Percentiles rank a stretch among this genome's conserved stretches.
Conservation (phyloP, 2,888 invertebrate species). For the Euclidia mi region DNA sequence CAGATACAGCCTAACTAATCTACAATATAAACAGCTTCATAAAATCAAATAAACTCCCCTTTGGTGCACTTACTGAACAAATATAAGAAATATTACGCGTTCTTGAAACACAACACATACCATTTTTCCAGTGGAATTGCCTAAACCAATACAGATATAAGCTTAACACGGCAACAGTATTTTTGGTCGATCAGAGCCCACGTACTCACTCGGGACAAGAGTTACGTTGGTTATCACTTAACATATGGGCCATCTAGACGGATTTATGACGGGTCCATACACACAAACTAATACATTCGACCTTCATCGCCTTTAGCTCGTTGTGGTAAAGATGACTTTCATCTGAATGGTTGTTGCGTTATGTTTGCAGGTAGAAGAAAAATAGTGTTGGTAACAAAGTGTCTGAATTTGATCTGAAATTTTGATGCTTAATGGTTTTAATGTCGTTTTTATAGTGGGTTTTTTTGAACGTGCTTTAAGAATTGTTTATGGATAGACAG, state of each 20-base stretch:
- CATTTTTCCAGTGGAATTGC: neutral
- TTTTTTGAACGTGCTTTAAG: too few relatives aligned
- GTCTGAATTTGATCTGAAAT: slow-evolving; percentile 50
- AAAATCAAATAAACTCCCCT: too few relatives aligned
- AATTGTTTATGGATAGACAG: too few relatives aligned
- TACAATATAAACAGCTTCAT: too few relatives aligned
- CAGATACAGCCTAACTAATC: too few relatives aligned
- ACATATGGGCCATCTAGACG: slow-evolving; percentile 70
- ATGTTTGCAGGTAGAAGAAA: slow-evolving; percentile 38
- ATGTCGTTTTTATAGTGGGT: neutral
- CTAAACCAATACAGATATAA: slow-evolving; percentile 40
- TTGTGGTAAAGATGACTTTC: slow-evolving; percentile 24
- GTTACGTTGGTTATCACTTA: slow-evolving; percentile 73
- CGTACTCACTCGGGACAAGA: slow-evolving; percentile 64
- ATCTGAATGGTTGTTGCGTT: neutral
- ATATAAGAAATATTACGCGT: too few relatives aligned
- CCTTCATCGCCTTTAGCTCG: slow-evolving; percentile 21
- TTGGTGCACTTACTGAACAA: too few relatives aligned
- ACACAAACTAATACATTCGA: slow-evolving; percentile 26
- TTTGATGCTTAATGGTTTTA: slow-evolving; percentile 22
- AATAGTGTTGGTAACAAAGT: slow-evolving; percentile 53
- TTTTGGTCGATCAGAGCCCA: slow-evolving; percentile 55
- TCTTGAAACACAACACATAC: neutral
- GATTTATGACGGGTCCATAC: slow-evolving; percentile 75
- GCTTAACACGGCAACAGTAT: slow-evolving; percentile 45